Conservation (phyloP, 2,888 invertebrate species). For the Bugula neritina region DNA sequence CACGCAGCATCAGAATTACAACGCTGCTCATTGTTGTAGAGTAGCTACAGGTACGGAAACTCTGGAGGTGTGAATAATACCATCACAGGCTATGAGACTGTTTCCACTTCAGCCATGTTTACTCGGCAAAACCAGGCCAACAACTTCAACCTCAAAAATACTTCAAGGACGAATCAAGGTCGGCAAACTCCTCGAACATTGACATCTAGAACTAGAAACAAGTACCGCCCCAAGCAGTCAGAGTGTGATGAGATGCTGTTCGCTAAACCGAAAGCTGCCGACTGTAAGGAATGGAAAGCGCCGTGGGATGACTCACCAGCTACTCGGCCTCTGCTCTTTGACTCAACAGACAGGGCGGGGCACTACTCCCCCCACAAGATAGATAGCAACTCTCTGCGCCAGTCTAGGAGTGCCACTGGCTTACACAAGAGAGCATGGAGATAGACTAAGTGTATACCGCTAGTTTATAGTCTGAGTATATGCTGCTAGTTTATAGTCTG, state of each 20-base stretch:
- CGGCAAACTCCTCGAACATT: not conserved
- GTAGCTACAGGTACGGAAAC: too few species aligned
- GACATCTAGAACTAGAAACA: not conserved
- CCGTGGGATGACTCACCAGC: not conserved
- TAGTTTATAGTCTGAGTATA: too few species aligned
- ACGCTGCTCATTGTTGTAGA: too few species aligned
- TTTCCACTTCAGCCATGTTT: not conserved
- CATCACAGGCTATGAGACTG: not conserved
- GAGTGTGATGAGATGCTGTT: constrained; percentile 25
- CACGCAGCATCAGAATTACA: too few species aligned
- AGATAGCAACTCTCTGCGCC: not conserved
- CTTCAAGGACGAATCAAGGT: not conserved
- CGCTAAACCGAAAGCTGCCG: not conserved
- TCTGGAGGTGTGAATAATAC: not conserved
- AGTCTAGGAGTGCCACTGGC: not conserved
- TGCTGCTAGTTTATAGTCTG: too few species aligned
- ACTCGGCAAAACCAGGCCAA: not conserved
- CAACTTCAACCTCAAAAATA: not conserved
- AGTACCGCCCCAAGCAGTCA: constrained; percentile 5
- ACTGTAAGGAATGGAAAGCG: constrained; percentile 18
- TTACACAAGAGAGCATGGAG: not conserved
- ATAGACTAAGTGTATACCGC: not conserved
- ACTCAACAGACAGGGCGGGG: constrained; percentile 9
- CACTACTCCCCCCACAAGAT: not conserved
- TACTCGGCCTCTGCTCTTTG: not conserved